phyloP scores from a whole-genome alignment of 1,140 invertebrate species.

The Drosophila ercepeae region DNA sequence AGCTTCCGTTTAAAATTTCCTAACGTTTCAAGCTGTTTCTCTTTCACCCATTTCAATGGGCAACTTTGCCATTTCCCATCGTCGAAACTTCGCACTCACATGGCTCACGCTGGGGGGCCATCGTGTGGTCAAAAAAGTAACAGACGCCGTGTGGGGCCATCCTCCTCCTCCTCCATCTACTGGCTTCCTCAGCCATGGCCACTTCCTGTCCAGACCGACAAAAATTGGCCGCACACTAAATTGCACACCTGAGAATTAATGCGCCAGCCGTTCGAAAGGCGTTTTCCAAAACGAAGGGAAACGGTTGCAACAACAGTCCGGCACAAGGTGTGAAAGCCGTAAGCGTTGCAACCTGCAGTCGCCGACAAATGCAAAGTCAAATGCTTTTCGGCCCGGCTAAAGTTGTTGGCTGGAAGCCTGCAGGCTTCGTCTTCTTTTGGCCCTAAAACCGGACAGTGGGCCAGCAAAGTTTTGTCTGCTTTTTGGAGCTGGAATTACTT shows the following conservation, averaged over 20 bases:
- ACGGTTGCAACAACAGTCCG: conserved; percentile 8
- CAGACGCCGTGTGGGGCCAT: conserved; percentile 36
- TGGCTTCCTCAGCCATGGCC: conserved; percentile 8
- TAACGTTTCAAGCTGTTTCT: conserved; percentile 30
- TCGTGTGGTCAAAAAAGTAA: conserved; percentile 67
- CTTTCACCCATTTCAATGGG: not conserved
- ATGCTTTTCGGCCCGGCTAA: conserved; percentile 44
- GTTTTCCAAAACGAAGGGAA: conserved; percentile 42
- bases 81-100: not conserved
- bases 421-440: conserved; percentile 22
- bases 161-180: too few species aligned
- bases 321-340: conserved; percentile 62
- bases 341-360: conserved; percentile 25
- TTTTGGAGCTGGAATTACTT: not conserved
- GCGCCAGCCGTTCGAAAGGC: conserved; percentile 67
- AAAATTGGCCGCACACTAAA: conserved; percentile 80
- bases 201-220: conserved; percentile 54
- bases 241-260: conserved; percentile 80
- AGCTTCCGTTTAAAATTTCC: conserved; percentile 73
- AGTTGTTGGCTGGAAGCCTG: conserved; percentile 40
- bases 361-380: conserved; percentile 66
- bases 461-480: not conserved
- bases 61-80: not conserved
- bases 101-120: conserved; percentile 5
- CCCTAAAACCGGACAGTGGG: conserved; percentile 27